Conservation (phyloP, 2,888 invertebrate species). For the Nasonia oneida region DNA sequence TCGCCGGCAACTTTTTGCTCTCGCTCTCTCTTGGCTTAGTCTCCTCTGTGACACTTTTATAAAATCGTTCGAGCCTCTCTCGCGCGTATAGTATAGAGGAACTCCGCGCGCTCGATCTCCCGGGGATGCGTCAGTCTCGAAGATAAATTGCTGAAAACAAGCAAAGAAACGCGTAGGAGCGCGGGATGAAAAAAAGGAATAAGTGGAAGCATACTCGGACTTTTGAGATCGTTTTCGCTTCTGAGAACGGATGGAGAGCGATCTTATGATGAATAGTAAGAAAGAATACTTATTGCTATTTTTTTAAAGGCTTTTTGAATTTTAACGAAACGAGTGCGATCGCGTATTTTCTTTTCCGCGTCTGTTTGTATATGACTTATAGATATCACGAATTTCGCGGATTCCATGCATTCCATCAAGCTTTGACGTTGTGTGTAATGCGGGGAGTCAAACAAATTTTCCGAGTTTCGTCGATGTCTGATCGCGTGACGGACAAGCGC, state of each 20-base stretch:
- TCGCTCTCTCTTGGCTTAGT: background rate
- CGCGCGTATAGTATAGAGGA: background rate
- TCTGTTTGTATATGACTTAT: no score
- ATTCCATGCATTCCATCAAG: no score
- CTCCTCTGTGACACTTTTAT: conserved; percentile 46
- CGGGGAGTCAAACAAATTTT: no score
- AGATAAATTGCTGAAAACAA: conserved; percentile 46
- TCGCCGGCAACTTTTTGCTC: background rate
- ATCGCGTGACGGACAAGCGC: no score
- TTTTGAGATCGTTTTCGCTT: conserved; percentile 24
- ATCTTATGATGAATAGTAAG: background rate
- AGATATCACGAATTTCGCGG: no score
- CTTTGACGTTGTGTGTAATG: no score
- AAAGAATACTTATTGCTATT: no score
- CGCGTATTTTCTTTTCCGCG: no score
- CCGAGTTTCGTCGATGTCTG: no score
- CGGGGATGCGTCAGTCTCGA: conserved; percentile 24
- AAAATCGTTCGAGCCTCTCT: conserved; percentile 41
- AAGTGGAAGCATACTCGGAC: background rate
- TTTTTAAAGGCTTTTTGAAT: background rate
- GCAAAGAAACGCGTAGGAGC: background rate
- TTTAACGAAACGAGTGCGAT: background rate
- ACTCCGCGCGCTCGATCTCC: conserved; percentile 21
- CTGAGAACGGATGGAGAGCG: background rate
- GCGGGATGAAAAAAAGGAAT: background rate